Conservation (phyloP, 2,888 invertebrate genomes). For the Cryptocephalus moraei region DNA sequence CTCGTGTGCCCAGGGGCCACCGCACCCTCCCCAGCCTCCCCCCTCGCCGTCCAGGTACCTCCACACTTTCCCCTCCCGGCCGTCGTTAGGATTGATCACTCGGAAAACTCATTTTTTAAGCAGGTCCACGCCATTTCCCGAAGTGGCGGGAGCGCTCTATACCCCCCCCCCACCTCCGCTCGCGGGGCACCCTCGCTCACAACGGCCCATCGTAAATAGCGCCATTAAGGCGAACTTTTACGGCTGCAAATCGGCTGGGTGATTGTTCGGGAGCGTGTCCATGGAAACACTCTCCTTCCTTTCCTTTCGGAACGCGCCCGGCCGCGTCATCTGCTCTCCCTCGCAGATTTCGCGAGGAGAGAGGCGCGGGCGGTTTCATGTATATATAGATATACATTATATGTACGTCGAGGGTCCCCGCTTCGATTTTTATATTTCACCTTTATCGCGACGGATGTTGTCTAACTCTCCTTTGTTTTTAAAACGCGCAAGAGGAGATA, state of each 20-base stretch:
- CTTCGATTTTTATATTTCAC: no score
- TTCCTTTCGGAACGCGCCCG: slow-evolving; percentile 13
- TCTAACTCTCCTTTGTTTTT: no score
- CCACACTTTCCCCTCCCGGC: slow-evolving; percentile 9
- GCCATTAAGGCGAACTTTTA: slow-evolving; percentile 4
- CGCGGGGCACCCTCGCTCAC: background rate
- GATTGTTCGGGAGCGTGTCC: slow-evolving; percentile 24
- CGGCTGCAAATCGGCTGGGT: slow-evolving; percentile 13
- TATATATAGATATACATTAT: no score
- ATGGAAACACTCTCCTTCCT: slow-evolving; percentile 26
- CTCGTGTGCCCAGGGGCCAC: background rate
- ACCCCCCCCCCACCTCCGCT: background rate
- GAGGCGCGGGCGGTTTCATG: background rate
- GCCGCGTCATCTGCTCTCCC: slow-evolving; percentile 28
- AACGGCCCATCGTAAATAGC: slow-evolving; percentile 15
- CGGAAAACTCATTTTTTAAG: slow-evolving; percentile 25
- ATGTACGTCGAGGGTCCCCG: no score
- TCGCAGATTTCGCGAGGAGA: slow-evolving; percentile 9
- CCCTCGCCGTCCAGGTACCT: background rate
- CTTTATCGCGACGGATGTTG: no score
- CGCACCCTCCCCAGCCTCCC: background rate
- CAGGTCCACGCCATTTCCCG: slow-evolving; percentile 20
- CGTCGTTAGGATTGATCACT: slow-evolving; percentile 22
- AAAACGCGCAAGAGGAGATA: no score
- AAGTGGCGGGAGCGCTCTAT: slow-evolving; percentile 16